These are phyloP conservation scores for Ranitomeya imitator DNA, from an alignment of 2,113 vertebrate species.

Conservation along the genomic window DNA sequence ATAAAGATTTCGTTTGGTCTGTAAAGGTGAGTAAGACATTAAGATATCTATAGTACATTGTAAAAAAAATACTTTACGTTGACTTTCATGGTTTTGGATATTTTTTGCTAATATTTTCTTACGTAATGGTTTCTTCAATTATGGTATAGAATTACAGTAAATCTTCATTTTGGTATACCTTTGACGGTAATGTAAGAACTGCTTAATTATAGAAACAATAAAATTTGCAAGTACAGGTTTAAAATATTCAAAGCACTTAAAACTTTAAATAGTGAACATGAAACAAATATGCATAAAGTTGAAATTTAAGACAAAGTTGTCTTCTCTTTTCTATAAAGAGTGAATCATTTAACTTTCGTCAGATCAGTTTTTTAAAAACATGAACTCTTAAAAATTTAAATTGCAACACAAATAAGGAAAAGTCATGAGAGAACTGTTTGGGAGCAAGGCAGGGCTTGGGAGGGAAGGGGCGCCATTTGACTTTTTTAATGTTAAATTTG, in stretches of 20 bases:
- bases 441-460: too few relatives aligned
- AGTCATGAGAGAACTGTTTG: too few relatives aligned
- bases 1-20: constrained; percentile 15
- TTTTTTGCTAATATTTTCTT: constrained; percentile 1
- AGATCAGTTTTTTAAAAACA: background rate
- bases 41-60: background rate
- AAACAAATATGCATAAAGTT: background rate
- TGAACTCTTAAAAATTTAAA: background rate
- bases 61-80: background rate
- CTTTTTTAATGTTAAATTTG: too few relatives aligned
- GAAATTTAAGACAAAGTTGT: background rate
- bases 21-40: constrained; percentile 2
- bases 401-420: too few relatives aligned
- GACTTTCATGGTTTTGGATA: background rate
- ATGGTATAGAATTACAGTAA: background rate
- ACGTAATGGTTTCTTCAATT: background rate
- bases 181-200: background rate
- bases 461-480: too few relatives aligned
- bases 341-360: background rate
- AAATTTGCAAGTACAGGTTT: background rate
- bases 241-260: background rate
- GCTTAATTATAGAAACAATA: background rate
- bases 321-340: background rate
- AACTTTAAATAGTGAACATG: background rate
- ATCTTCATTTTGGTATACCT: background rate